Percentiles rank a stretch among this genome's conserved stretches.
These are phyloP conservation scores for Acyrthosiphon pisum DNA, from an alignment of 1,140 invertebrate genomes.

Conservation along the genomic window DNA sequence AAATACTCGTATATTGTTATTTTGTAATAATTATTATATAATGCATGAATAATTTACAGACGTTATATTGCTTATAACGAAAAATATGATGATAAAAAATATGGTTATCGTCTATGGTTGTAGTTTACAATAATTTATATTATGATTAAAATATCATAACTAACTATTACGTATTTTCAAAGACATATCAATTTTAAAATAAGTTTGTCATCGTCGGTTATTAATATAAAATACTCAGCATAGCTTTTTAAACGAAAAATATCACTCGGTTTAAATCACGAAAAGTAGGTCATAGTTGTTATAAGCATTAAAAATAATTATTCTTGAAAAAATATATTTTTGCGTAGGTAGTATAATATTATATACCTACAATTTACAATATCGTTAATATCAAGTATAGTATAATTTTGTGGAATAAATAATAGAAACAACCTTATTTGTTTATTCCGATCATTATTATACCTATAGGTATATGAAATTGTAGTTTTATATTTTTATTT, in stretches of 20 bases:
- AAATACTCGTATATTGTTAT: neutral
- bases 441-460: neutral
- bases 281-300: neutral
- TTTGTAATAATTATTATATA: neutral
- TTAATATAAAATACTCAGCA: neutral
- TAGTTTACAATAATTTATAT: neutral
- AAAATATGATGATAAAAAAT: neutral
- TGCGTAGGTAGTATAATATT: too few relatives aligned
- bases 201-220: neutral
- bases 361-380: neutral
- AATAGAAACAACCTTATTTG: neutral
- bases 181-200: neutral
- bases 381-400: neutral
- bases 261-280: neutral
- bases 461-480: neutral
- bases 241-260: neutral
- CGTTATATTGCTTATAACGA: neutral
- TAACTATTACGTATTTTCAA: neutral
- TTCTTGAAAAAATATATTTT: neutral
- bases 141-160: neutral
- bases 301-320: neutral
- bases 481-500: neutral
- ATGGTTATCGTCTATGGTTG: neutral
- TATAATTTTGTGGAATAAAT: conserved; percentile 3
- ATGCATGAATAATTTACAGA: neutral